Conservation (phyloP, 2,113 vertebrate species). For the Nothoprocta pentlandii region DNA sequence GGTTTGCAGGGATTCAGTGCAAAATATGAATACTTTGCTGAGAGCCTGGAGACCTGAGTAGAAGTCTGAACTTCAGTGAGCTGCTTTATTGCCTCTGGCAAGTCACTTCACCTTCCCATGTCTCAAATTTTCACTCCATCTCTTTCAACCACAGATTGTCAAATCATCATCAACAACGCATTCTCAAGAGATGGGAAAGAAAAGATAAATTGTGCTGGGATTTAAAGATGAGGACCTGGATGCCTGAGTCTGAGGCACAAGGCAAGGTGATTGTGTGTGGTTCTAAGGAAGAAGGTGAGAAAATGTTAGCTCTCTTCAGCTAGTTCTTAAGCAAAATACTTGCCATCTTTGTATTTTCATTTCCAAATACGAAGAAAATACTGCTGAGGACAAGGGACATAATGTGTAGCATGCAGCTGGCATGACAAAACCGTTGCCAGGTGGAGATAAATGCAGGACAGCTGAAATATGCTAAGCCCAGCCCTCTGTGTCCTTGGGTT, state of each 20-base stretch:
- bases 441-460: slow-evolving; percentile 42
- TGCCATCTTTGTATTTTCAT: slow-evolving; percentile 20
- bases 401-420: not conserved
- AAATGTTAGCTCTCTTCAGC: not conserved
- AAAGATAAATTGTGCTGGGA: not conserved
- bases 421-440: slow-evolving; percentile 3
- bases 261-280: not conserved
- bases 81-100: not conserved
- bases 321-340: slow-evolving; percentile 14
- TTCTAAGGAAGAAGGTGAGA: not conserved
- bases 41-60: not conserved
- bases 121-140: not conserved
- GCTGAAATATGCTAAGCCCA: not conserved
- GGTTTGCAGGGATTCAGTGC: not conserved
- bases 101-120: not conserved
- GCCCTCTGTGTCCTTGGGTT: not conserved
- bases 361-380: slow-evolving; percentile 16
- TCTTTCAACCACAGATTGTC: not conserved
- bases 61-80: not conserved
- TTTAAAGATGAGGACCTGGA: not conserved
- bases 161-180: not conserved
- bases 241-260: not conserved
- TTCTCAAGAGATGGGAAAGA: not conserved
- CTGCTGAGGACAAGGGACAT: slow-evolving; percentile 7
- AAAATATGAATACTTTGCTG: not conserved